A percentile compares a stretch with the other conserved stretches of the same genome.
Conservation (phyloP, 1,140 invertebrate genomes). For the Parapsyche elsis region DNA sequence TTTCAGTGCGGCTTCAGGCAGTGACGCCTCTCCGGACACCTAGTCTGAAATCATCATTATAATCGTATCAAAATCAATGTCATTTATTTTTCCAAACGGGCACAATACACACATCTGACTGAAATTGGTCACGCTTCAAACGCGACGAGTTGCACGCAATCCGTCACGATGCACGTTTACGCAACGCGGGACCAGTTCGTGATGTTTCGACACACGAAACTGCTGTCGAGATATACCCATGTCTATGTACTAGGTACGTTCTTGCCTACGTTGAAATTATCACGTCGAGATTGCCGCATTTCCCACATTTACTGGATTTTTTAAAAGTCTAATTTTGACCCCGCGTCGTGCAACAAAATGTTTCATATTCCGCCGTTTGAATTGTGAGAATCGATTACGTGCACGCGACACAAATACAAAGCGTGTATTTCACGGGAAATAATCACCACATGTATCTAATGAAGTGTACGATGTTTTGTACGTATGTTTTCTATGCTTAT, state of each 20-base stretch:
- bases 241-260: neutral
- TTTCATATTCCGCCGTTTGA: no score
- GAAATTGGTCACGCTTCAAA: slow-evolving; percentile 5
- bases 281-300: neutral
- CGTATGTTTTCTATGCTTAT: no score
- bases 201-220: slow-evolving; percentile 15
- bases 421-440: no score
- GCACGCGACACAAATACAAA: no score
- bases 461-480: no score
- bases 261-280: neutral
- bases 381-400: no score
- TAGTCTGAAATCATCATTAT: slow-evolving; percentile 12
- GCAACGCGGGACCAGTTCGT: neutral
- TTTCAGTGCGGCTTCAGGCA: slow-evolving; percentile 39
- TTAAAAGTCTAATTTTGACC: no score
- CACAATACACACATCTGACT: no score
- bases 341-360: no score
- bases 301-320: neutral
- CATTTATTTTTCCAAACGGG: no score
- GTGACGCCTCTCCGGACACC: neutral
- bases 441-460: no score
- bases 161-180: slow-evolving; percentile 6
- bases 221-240: neutral
- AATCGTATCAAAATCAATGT: no score
- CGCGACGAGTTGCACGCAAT: neutral